phyloP scores from a whole-genome alignment of 2,888 invertebrate species.

The Cartodere bifasciata region DNA sequence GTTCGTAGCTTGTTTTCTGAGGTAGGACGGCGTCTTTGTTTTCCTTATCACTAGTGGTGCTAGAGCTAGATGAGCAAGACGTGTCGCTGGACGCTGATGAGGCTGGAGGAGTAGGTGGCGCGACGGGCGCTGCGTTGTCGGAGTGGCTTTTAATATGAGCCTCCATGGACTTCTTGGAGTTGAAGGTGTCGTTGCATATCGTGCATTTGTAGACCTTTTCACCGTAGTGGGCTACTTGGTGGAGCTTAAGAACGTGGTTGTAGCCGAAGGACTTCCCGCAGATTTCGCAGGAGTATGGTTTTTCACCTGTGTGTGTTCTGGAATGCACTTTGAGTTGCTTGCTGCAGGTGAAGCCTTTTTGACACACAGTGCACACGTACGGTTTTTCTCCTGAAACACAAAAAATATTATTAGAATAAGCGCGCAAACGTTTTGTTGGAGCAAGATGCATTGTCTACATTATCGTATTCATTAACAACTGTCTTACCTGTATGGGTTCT shows the following conservation, averaged over 20 bases:
- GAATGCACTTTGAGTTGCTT: conserved; percentile 87
- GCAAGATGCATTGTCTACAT: too few relatives aligned
- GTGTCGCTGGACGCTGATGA: conserved; percentile 29
- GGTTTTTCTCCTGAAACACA: conserved; percentile 53
- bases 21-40: conserved; percentile 32
- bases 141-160: conserved; percentile 73
- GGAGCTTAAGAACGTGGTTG: conserved; percentile 80
- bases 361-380: conserved; percentile 66
- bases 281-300: conserved; percentile 83
- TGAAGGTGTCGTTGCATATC: conserved; percentile 81
- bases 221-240: conserved; percentile 76
- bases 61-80: conserved; percentile 27
- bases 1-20: conserved; percentile 17
- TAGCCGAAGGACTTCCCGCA: conserved; percentile 85
- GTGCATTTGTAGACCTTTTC: conserved; percentile 89
- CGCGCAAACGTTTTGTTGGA: too few relatives aligned
- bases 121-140: conserved; percentile 34
- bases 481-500: conserved; percentile 58
- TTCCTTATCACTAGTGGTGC: conserved; percentile 41
- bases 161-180: conserved; percentile 83
- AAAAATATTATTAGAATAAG: conserved; percentile 25
- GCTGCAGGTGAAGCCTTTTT: conserved; percentile 84
- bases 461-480: too few relatives aligned
- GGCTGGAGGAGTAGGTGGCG: conserved; percentile 39
- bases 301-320: conserved; percentile 81